phyloP scores from a whole-genome alignment of 1,140 invertebrate species.

The Magallana angulata region DNA sequence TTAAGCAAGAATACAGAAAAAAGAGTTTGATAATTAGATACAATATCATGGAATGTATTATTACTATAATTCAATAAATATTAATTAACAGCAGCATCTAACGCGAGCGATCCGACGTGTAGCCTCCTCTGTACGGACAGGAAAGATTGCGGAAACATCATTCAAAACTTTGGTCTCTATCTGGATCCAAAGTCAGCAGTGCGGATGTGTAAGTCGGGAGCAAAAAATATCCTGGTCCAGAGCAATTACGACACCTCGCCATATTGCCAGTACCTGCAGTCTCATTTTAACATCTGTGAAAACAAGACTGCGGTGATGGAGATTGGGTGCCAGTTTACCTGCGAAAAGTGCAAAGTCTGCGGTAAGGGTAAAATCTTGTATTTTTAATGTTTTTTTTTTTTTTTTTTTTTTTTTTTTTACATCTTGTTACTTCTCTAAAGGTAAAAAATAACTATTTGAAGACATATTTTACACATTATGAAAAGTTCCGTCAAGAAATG shows the following conservation, averaged over 20 bases:
- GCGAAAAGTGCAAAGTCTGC: slow-evolving; percentile 27
- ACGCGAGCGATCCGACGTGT: background rate
- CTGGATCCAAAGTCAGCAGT: slow-evolving; percentile 23
- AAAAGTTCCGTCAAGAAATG: no score
- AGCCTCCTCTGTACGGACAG: slow-evolving; percentile 33
- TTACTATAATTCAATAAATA: background rate
- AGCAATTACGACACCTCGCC: slow-evolving; percentile 34
- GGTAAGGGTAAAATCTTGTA: background rate
- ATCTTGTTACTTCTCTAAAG: background rate
- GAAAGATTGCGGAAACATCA: slow-evolving; percentile 23
- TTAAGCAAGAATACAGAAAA: no score
- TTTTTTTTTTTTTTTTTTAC: background rate
- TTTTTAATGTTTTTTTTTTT: background rate
- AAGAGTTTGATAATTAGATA: no score
- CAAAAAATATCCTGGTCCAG: background rate
- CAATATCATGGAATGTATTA: no score
- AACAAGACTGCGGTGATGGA: slow-evolving; percentile 34
- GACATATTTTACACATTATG: no score
- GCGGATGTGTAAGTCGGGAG: slow-evolving; percentile 17
- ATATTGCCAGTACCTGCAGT: slow-evolving; percentile 38
- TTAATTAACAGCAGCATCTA: background rate
- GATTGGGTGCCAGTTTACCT: slow-evolving; percentile 36
- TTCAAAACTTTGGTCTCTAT: slow-evolving; percentile 31
- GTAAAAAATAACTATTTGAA: no score
- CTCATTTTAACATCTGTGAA: slow-evolving; percentile 26